These are phyloP conservation scores for Lasius fuliginosus DNA, from an alignment of 2,888 invertebrate genomes.

Conservation along the genomic window DNA sequence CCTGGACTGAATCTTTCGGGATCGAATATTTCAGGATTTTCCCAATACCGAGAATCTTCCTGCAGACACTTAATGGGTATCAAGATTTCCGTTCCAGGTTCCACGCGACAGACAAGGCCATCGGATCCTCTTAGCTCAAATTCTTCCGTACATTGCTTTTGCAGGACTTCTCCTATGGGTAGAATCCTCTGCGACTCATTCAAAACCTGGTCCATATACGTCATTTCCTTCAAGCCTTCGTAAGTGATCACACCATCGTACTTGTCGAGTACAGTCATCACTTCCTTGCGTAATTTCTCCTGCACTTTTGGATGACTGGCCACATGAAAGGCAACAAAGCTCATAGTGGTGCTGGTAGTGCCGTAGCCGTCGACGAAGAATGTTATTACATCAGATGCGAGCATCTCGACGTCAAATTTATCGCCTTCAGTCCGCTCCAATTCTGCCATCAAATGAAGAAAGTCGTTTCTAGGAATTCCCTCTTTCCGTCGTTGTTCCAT, in stretches of 20 bases:
- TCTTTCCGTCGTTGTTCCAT: slow-evolving; percentile 72
- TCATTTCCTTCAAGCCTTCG: slow-evolving; percentile 86
- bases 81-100: slow-evolving; percentile 66
- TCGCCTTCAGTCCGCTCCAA: slow-evolving; percentile 65
- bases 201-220: slow-evolving; percentile 87
- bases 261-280: slow-evolving; percentile 80
- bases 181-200: slow-evolving; percentile 72
- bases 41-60: slow-evolving; percentile 71
- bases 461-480: slow-evolving; percentile 84
- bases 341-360: slow-evolving; percentile 86
- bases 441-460: slow-evolving; percentile 86
- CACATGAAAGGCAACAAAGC: slow-evolving; percentile 86
- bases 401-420: slow-evolving; percentile 80
- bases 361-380: slow-evolving; percentile 88
- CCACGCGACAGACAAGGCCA: slow-evolving; percentile 68
- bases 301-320: slow-evolving; percentile 86
- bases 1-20: slow-evolving; percentile 75
- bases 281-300: slow-evolving; percentile 86
- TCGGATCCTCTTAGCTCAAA: slow-evolving; percentile 72
- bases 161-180: slow-evolving; percentile 47
- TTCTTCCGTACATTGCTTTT: slow-evolving; percentile 70
- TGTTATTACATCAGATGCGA: slow-evolving; percentile 86
- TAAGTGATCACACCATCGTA: slow-evolving; percentile 85
- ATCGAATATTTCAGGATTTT: slow-evolving; percentile 71
- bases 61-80: slow-evolving; percentile 69